Base-by-base conservation (phyloP, 2,113 vertebrate genomes). In the Dendrocopos noguchii region DNA sequence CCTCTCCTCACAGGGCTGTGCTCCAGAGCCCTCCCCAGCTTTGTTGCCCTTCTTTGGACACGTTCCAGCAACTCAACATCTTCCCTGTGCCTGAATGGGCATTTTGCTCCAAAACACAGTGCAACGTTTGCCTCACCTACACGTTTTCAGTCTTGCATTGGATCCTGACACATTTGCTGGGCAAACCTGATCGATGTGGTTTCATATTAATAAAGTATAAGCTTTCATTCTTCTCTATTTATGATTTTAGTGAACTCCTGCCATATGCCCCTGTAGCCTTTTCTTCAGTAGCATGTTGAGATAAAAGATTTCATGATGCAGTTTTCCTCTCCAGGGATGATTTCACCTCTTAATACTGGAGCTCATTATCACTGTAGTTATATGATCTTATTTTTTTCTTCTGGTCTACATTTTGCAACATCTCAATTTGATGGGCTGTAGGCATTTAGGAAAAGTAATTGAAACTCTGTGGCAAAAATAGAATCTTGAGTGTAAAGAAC, bases 181-280 rank as follows among this genome's bases (percentile, higher is more conserved):
- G 68, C 39, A 96, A 92, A 94, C 36, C 12, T 86, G 61, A 93
- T 89, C 91, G 77, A 88, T 95, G 92, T 91, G 59, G 64, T 95
- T 93, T 96, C 82, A 33, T 19, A 53, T 66, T 94, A 97, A 96
- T 89, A 77, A 96, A 95, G 55, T 92, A 88, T 84, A 91, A 76
- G 47, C 74, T 97, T 93, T 97, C 52, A 91, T 96, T 84, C 42
- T 91, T 84, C 31, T 52, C 84, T 94, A 87, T 92, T 96, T 80
- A 89, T 94, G 93, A 91, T 24, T 59, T 67, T 87, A 94, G 77
- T 80, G 94, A 91, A 95, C 53, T 88, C 74, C 65, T 97, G 82
- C 84, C 83, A 95, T 95, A 96, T 88, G 83, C 53, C 85, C 93
- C 81, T 88, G 67, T 52, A 87, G 65, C 56, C 44, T 94, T 95